phyloP scores from a whole-genome alignment of 2,113 vertebrate species.

The Lagenorhynchus albirostris region DNA sequence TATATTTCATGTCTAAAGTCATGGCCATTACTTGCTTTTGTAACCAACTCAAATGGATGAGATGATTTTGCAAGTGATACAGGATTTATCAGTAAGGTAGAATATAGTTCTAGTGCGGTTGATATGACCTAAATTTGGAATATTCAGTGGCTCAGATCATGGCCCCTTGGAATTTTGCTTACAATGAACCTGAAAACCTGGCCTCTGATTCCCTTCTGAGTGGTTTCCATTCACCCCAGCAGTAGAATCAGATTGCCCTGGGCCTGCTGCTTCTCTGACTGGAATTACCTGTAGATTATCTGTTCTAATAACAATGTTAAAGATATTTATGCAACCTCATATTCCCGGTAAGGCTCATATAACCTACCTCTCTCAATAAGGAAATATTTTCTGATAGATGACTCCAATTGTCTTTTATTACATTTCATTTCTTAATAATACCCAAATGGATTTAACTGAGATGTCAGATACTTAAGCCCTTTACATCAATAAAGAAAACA shows the following conservation, averaged over 20 bases:
- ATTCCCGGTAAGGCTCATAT: not conserved
- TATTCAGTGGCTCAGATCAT: not conserved
- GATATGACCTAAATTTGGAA: not conserved
- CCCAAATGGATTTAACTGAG: slow-evolving; percentile 10
- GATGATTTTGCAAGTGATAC: not conserved
- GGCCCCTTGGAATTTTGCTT: not conserved
- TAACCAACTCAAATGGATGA: not conserved
- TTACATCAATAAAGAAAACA: slow-evolving; percentile 46
- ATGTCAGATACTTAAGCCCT: slow-evolving; percentile 61
- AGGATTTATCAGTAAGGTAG: not conserved
- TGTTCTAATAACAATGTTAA: not conserved
- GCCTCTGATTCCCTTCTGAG: not conserved
- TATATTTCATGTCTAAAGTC: not conserved
- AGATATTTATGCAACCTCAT: not conserved
- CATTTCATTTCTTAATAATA: slow-evolving; percentile 38
- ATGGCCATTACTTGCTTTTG: not conserved
- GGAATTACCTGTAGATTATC: not conserved
- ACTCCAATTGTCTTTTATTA: slow-evolving; percentile 15
- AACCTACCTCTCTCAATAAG: not conserved
- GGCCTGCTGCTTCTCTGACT: not conserved
- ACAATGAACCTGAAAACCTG: not conserved
- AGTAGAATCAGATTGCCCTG: not conserved
- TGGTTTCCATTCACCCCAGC: not conserved
- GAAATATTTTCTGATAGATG: slow-evolving; percentile 2
- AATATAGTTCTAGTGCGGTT: not conserved